phyloP scores from a whole-genome alignment of 2,888 invertebrate genomes.

The Oscheius myriophilus region DNA sequence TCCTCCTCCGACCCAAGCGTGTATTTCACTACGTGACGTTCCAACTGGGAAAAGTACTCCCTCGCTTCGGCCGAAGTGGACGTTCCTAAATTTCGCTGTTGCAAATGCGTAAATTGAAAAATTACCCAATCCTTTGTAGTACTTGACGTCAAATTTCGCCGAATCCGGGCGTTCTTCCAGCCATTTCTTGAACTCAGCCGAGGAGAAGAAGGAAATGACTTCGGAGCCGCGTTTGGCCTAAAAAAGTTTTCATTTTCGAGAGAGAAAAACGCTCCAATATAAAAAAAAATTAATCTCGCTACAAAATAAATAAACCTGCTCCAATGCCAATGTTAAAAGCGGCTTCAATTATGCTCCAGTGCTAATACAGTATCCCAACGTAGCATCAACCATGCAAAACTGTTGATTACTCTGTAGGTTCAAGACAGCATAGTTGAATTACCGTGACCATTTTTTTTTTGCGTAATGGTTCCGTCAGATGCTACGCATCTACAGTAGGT shows the following conservation, averaged over 20 bases:
- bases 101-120: background rate
- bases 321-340: too few relatives aligned
- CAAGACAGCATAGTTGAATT: too few relatives aligned
- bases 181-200: conserved; percentile 98
- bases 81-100: conserved; percentile 88
- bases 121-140: conserved; percentile 86
- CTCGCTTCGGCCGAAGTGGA: conserved; percentile 96
- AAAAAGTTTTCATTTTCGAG: background rate
- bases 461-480: too few relatives aligned
- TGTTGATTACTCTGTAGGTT: too few relatives aligned
- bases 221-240: conserved; percentile 40
- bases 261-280: too few relatives aligned
- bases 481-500: too few relatives aligned
- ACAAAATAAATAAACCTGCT: too few relatives aligned
- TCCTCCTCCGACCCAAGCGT: conserved; percentile 82
- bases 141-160: conserved; percentile 87
- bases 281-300: too few relatives aligned
- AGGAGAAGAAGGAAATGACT: conserved; percentile 84
- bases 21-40: conserved; percentile 75
- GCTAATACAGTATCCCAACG: too few relatives aligned
- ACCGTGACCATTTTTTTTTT: too few relatives aligned
- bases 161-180: conserved; percentile 85
- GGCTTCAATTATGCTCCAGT: too few relatives aligned
- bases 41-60: conserved; percentile 95
- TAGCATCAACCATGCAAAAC: too few relatives aligned